A percentile compares a stretch with the other conserved stretches of the same genome.
phyloP scores from a whole-genome alignment of 2,113 vertebrate genomes.

The Leptosomus discolor region DNA sequence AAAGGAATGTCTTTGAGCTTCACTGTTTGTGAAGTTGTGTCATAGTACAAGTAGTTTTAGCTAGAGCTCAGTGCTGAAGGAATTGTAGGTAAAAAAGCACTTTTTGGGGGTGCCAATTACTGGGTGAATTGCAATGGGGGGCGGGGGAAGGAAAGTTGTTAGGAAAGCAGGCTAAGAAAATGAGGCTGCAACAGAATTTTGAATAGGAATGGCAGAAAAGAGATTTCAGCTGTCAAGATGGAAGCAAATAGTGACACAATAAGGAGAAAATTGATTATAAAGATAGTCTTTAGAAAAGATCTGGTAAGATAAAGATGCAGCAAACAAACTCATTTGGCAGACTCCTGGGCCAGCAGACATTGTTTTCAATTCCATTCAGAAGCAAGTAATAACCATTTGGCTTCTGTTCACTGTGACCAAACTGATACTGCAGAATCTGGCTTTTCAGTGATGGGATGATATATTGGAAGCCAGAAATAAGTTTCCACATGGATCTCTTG shows the following conservation, averaged over 20 bases:
- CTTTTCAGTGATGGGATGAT: conserved; percentile 23
- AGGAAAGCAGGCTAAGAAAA: neutral
- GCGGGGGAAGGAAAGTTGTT: neutral
- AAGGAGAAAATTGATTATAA: neutral
- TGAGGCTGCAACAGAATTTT: neutral
- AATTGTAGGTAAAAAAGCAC: neutral
- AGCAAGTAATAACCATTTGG: conserved; percentile 28
- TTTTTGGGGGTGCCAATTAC: neutral
- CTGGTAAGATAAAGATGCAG: neutral
- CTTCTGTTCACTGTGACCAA: conserved; percentile 21
- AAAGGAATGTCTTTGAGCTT: neutral
- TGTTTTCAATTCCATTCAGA: conserved; percentile 11
- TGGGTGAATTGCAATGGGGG: neutral
- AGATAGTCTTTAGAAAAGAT: neutral
- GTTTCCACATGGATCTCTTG: conserved; percentile 42
- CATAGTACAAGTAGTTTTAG: neutral
- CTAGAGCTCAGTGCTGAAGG: neutral
- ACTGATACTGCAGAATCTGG: conserved; percentile 31
- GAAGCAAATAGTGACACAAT: neutral
- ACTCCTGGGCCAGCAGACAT: conserved; percentile 22
- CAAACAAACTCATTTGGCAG: neutral
- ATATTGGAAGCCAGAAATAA: conserved; percentile 44
- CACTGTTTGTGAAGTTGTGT: neutral
- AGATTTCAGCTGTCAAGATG: neutral
- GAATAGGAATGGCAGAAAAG: neutral